These are phyloP conservation scores for Oryzias woworae DNA, from an alignment of 2,113 vertebrate genomes.

Conservation along the genomic window DNA sequence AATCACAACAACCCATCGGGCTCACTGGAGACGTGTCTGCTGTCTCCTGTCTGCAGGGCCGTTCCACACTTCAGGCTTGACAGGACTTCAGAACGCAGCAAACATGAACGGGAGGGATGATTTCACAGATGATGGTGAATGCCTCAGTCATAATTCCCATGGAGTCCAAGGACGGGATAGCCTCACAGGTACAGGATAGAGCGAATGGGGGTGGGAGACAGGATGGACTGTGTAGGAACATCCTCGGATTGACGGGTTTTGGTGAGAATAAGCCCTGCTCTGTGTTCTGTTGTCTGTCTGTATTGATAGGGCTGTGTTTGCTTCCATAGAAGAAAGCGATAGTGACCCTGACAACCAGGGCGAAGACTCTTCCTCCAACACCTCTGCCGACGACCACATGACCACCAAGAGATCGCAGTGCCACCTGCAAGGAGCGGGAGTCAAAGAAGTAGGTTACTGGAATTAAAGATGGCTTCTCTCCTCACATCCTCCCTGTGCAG, in stretches of 20 bases:
- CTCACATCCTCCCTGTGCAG: not conserved
- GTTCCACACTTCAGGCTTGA: conserved; percentile 78
- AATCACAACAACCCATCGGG: not conserved
- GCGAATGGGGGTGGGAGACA: conserved; percentile 12
- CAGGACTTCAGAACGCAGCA: conserved; percentile 75
- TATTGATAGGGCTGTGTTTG: conserved; percentile 76
- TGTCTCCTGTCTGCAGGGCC: conserved; percentile 65
- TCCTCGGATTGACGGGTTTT: conserved; percentile 56
- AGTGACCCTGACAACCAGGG: conserved; percentile 79
- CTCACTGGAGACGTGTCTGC: not conserved
- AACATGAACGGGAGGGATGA: conserved; percentile 80
- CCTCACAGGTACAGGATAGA: conserved; percentile 69
- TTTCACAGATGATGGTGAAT: conserved; percentile 77
- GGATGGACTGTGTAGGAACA: conserved; percentile 33
- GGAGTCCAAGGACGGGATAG: conserved; percentile 79
- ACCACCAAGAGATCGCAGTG: conserved; percentile 71
- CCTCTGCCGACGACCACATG: conserved; percentile 80
- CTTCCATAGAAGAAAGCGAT: conserved; percentile 79
- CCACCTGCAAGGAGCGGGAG: conserved; percentile 68
- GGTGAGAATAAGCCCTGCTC: conserved; percentile 67
- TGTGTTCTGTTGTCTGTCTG: conserved; percentile 69
- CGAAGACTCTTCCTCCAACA: conserved; percentile 79
- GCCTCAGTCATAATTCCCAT: conserved; percentile 79
- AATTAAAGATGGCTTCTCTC: not conserved
- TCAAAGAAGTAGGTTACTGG: conserved; percentile 76